Base-by-base conservation (phyloP, 2,797 vertebrate species). In the Apodemus agrarius region DNA sequence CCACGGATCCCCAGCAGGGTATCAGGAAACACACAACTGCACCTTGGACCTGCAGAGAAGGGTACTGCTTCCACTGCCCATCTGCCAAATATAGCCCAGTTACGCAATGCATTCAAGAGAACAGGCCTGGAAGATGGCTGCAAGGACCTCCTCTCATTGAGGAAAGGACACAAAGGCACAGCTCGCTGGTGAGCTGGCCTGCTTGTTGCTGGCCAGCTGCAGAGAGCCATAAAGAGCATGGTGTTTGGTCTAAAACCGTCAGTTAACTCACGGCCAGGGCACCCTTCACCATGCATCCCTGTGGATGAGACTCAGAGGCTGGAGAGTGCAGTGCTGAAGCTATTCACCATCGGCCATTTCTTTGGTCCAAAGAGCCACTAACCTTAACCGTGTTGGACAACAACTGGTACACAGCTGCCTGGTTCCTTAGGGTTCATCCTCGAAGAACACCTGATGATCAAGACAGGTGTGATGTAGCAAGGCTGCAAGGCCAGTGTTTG, bases 371-470 rank as follows among this genome's bases (percentile, higher is more conserved):
- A 93, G n/a, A 22, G 6, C 81, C n/a, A 1, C 21, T 95, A 93
- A 96, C 97, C 94, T 98, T 94, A 97, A 89, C 65, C 97, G 83
- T 93, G 63, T 40, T 96, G 91, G 81, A 82, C 82, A 63, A 95
- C 54, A 49, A 92, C 22, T 21, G 87, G 37, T 72, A 90, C 72
- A 83, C 21, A 81, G 43, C 49, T 95, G 75, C 52, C 24, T 96
- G 84, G 78, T 90, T 78, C 67, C 95, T 86, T 1, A 2, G 83
- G 34, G 14, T 17, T 14, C 59, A 75, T 59, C 21, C 65, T 93
- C 96, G 86, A 95, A 92, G 93, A 96, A 63, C 12, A 63, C 12
- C 17, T 74, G 4, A 14, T 85, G 13, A 92, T 67, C 31, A 46
- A 76, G 59, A 43, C 31, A 87, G 49, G 52, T 57, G 34, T 12